A percentile compares a stretch with the other conserved stretches of the same genome.
phyloP scores from a whole-genome alignment of 1,140 invertebrate species.

The Parasteatoda tepidariorum region DNA sequence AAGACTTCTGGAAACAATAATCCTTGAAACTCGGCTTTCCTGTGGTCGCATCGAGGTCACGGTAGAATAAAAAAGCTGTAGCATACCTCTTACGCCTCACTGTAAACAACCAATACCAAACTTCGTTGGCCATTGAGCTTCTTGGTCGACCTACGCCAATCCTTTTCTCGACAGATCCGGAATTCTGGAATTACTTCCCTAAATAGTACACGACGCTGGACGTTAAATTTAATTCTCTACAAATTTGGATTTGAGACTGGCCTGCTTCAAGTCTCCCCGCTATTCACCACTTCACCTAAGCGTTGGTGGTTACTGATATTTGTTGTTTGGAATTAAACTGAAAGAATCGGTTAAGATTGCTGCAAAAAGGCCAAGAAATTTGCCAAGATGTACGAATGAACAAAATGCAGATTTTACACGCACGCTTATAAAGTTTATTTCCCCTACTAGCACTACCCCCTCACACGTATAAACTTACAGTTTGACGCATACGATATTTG shows the following conservation, averaged over 20 bases:
- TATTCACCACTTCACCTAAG: not conserved
- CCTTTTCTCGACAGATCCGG: not conserved
- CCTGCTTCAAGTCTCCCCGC: not conserved
- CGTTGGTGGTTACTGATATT: not conserved
- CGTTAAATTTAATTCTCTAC: not conserved
- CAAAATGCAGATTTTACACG: not conserved
- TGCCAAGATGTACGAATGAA: not conserved
- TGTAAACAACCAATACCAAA: not conserved
- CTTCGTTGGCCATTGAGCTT: not conserved
- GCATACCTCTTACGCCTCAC: not conserved
- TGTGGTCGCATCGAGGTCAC: not conserved
- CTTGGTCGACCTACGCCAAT: not conserved
- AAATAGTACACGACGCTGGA: not conserved
- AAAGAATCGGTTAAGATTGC: not conserved
- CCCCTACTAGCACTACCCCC: not conserved
- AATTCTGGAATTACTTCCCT: not conserved
- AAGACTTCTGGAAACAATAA: not conserved
- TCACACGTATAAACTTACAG: not conserved
- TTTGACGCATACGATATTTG: not conserved
- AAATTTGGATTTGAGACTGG: not conserved
- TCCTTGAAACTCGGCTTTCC: not conserved
- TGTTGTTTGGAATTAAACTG: not conserved
- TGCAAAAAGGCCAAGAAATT: not conserved
- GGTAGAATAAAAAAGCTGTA: not conserved
- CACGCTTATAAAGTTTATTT: too few relatives aligned